These are phyloP conservation scores for Anoplius nigerrimus DNA, from an alignment of 2,888 invertebrate species.

Conservation along the genomic window DNA sequence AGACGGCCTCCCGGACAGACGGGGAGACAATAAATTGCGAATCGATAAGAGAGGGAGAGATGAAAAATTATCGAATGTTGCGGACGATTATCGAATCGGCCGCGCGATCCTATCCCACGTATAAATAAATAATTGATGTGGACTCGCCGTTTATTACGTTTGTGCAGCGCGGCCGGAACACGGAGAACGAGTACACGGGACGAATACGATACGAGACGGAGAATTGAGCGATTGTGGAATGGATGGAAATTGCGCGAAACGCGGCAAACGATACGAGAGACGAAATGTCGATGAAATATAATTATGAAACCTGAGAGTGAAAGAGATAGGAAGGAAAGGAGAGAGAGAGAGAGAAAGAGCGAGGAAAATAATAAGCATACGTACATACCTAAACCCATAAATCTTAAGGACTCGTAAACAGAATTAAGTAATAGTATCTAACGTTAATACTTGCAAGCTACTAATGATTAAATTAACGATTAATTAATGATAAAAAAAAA, in stretches of 20 bases:
- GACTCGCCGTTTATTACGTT: constrained; percentile 49
- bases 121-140: not conserved
- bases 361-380: constrained; percentile 61
- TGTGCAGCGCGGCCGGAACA: constrained; percentile 40
- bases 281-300: not conserved
- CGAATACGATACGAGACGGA: constrained; percentile 7
- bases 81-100: constrained; percentile 19
- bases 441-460: constrained; percentile 74
- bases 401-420: constrained; percentile 68
- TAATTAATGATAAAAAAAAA: constrained; percentile 65
- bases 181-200: constrained; percentile 44
- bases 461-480: constrained; percentile 73
- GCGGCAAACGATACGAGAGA: not conserved
- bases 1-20: constrained; percentile 5
- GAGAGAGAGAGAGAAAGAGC: constrained; percentile 17
- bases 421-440: constrained; percentile 74
- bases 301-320: constrained; percentile 10
- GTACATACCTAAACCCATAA: constrained; percentile 72
- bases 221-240: no score
- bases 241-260: constrained; percentile 5
- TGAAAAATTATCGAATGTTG: constrained; percentile 16
- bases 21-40: constrained; percentile 3
- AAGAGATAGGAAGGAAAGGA: constrained; percentile 11
- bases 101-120: constrained; percentile 25
- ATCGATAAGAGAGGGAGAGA: constrained; percentile 9